Evolutionary conservation across 2,888 invertebrate genomes (phyloP).

Genomic region (Lasioglossum malachurum): DNA sequence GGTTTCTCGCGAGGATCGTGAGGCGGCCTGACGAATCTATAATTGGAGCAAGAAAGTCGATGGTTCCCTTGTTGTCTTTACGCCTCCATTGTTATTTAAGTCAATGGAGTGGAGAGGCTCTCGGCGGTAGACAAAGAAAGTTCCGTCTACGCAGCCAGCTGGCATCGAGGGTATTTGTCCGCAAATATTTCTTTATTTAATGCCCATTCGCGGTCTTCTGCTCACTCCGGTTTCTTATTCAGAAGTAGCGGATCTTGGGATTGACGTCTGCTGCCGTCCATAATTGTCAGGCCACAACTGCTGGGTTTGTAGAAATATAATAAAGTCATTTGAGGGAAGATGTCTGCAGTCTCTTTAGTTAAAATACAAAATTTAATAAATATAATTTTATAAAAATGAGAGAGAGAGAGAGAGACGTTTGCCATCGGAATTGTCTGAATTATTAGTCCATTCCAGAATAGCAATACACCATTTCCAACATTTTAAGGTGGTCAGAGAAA

Average conservation of each 20-base stretch:
- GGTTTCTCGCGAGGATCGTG: conserved; percentile 13
- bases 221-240: not conserved
- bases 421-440: too few species aligned
- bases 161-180: conserved; percentile 11
- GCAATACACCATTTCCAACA: too few species aligned
- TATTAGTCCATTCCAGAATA: too few species aligned
- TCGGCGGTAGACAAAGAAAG: conserved; percentile 44
- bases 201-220: conserved; percentile 18
- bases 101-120: conserved; percentile 43
- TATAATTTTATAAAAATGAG: too few species aligned
- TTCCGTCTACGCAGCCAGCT: conserved; percentile 27
- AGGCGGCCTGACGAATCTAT: conserved; percentile 23
- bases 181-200: conserved; percentile 34
- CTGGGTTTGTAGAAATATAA: not conserved
- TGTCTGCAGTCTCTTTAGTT: too few species aligned
- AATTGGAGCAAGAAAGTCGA: conserved; percentile 53
- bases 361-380: too few species aligned
- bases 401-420: too few species aligned
- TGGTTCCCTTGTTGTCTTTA: conserved; percentile 51
- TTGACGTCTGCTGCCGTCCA: not conserved
- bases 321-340: not conserved
- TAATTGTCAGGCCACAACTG: not conserved
- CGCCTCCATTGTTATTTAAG: conserved; percentile 52
- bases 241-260: not conserved
- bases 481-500: too few species aligned